Percentiles rank a stretch among this genome's conserved stretches.
Evolutionary conservation across 1,140 invertebrate genomes (phyloP).

Genomic region (Sycophila sp.): DNA sequence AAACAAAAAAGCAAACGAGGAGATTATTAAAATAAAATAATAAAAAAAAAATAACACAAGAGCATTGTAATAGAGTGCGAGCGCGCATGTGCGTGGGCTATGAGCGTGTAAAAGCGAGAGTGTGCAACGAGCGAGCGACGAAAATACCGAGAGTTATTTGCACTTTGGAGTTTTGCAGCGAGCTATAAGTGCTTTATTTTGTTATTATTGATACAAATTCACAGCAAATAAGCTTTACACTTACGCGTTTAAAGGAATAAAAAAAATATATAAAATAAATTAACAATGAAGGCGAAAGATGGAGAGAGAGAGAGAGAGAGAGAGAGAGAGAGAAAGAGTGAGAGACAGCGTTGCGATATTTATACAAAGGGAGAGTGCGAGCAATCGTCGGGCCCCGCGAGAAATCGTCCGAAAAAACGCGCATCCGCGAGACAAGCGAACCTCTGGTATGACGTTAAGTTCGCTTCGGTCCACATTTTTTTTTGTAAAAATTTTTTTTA

Average conservation of each 20-base stretch:
- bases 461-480: not conserved
- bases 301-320: not conserved
- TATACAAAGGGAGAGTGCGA: conserved; percentile 16
- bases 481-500: too few species aligned
- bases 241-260: conserved; percentile 30
- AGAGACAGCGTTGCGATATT: conserved; percentile 1
- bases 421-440: not conserved
- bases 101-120: not conserved
- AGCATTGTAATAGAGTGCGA: not conserved
- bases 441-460: not conserved
- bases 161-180: conserved; percentile 37
- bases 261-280: conserved; percentile 12
- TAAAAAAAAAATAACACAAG: not conserved
- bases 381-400: not conserved
- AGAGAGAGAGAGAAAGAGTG: not conserved
- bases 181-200: conserved; percentile 39
- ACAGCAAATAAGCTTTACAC: conserved; percentile 38
- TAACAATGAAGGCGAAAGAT: not conserved
- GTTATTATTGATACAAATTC: conserved; percentile 39
- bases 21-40: conserved; percentile 1
- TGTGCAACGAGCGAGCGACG: not conserved
- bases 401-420: not conserved
- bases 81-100: not conserved
- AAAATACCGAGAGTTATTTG: conserved; percentile 32
- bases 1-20: not conserved